These are phyloP conservation scores for Gavialis gangeticus DNA, from an alignment of 2,113 vertebrate species.

Conservation along the genomic window DNA sequence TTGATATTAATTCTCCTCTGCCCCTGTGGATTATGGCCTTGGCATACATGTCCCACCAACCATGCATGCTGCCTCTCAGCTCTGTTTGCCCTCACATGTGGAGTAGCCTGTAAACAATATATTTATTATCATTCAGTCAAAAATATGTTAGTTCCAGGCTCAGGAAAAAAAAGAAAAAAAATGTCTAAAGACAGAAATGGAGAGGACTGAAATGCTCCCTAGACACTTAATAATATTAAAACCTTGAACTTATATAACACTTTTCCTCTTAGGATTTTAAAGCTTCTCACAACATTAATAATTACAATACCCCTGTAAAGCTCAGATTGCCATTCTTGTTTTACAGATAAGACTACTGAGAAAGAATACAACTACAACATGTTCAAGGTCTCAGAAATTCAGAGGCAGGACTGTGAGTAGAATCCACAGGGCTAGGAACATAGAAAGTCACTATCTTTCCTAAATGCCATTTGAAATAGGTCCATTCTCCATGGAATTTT, in stretches of 20 bases:
- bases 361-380: too few species aligned
- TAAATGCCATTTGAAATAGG: neutral
- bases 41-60: neutral
- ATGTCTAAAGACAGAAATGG: neutral
- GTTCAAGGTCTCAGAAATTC: too few species aligned
- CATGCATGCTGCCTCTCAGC: neutral
- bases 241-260: too few species aligned
- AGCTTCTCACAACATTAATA: too few species aligned
- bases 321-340: too few species aligned
- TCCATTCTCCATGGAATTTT: neutral
- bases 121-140: neutral
- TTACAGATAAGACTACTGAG: too few species aligned
- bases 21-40: neutral
- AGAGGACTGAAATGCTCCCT: too few species aligned
- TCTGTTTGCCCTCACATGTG: neutral
- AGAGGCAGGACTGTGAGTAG: too few species aligned
- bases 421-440: neutral
- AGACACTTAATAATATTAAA: too few species aligned
- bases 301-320: too few species aligned
- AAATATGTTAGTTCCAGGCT: neutral
- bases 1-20: neutral
- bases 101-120: neutral
- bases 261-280: too few species aligned
- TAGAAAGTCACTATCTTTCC: neutral
- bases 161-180: neutral